phyloP scores from a whole-genome alignment of 1,140 invertebrate species.

The Bombus superbus region DNA sequence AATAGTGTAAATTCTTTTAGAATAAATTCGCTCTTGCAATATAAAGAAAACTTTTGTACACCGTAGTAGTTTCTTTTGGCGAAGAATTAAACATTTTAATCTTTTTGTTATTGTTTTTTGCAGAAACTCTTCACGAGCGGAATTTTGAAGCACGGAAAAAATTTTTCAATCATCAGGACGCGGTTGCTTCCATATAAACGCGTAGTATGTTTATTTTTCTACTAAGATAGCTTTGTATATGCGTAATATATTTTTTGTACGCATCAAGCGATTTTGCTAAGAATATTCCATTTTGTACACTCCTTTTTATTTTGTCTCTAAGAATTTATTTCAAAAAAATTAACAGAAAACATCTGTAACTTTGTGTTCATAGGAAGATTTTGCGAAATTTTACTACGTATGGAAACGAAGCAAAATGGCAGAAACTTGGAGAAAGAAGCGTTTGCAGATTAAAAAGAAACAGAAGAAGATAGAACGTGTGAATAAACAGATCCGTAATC shows the following conservation, averaged over 20 bases:
- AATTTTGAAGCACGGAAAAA: neutral
- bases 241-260: too few relatives aligned
- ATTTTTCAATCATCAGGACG: neutral
- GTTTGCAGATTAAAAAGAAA: fast-evolving
- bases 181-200: neutral
- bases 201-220: neutral
- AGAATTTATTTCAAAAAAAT: neutral
- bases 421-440: fast-evolving
- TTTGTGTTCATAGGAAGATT: conserved; percentile 11
- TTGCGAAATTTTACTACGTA: conserved; percentile 26
- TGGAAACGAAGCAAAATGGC: neutral
- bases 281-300: too few relatives aligned
- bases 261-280: too few relatives aligned
- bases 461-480: too few relatives aligned
- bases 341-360: fast-evolving
- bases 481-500: too few relatives aligned
- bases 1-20: too few relatives aligned
- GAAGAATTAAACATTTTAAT: neutral
- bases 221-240: too few relatives aligned
- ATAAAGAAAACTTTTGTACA: too few relatives aligned
- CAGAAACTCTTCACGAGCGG: conserved; percentile 22
- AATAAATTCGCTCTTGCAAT: too few relatives aligned
- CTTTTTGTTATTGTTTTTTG: fast-evolving
- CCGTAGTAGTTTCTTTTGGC: fast-evolving
- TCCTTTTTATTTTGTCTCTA: neutral